Evolutionary conservation across 1,140 invertebrate species (phyloP).

Genomic region (Choristoneura fumiferana): DNA sequence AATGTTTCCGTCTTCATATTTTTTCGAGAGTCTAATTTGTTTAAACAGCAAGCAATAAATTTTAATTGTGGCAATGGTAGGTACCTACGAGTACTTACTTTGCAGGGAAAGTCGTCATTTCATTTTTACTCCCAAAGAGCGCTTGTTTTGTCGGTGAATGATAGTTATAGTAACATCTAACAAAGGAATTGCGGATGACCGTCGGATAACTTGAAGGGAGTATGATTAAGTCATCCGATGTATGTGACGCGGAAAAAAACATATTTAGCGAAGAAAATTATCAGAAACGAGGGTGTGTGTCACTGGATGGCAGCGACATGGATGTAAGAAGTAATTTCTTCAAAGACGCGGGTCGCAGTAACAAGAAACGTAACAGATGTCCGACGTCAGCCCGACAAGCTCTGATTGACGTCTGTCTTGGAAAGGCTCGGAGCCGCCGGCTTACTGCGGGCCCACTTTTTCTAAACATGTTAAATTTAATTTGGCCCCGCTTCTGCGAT

Average conservation of each 20-base stretch:
- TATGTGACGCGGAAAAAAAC: neutral
- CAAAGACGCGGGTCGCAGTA: slow-evolving; percentile 48
- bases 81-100: neutral
- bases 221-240: neutral
- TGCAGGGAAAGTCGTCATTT: slow-evolving; percentile 1
- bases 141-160: neutral
- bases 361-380: slow-evolving; percentile 45
- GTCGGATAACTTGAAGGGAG: neutral
- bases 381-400: slow-evolving; percentile 34
- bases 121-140: neutral
- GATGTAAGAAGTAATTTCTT: slow-evolving; percentile 47
- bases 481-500: slow-evolving; percentile 10
- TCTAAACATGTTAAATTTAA: slow-evolving; percentile 25
- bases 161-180: slow-evolving; percentile 6
- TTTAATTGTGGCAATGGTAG: slow-evolving; percentile 7
- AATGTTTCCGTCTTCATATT: slow-evolving; percentile 39
- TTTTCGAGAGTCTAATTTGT: slow-evolving; percentile 26
- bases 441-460: slow-evolving; percentile 22
- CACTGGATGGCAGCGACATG: slow-evolving; percentile 39
- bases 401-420: slow-evolving; percentile 43
- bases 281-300: slow-evolving; percentile 33
- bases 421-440: slow-evolving; percentile 19
- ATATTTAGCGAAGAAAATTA: slow-evolving; percentile 27
- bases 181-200: neutral
- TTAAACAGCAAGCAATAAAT: slow-evolving; percentile 9